Base-by-base conservation (phyloP, 2,888 invertebrate species). In the Andrena chrysosceles region DNA sequence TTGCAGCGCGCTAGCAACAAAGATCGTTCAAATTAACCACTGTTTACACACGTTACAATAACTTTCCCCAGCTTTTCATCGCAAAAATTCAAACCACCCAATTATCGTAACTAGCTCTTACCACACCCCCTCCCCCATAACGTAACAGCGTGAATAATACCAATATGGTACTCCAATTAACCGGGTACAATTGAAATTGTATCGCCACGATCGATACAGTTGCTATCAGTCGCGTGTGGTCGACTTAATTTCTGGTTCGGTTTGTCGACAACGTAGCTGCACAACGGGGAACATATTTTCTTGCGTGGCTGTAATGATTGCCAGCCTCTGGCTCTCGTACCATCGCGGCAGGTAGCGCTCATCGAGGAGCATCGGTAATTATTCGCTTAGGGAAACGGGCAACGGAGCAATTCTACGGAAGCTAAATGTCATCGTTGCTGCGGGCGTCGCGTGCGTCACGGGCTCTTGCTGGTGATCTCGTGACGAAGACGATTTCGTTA, bases 401-500 rank as follows among this genome's bases (percentile, higher is more conserved):
- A 63, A 69, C 62, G 6, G 16, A 49, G 49, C 66, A 35, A 59
- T 80, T 62, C 48, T 10, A n/a, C 60, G 26, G 64, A 20, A 48
- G 20, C 31, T 67, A 52, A 77, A 73, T 52, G 77, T 73, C 64
- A 52, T 66, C 26, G 29, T 49, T 74, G 62, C 73, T 16, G 33
- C 26, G 13, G n/a, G 54, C 52, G 31, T 71, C 60, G 62, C 73
- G 70, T 66, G 78, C 26, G 31, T 56, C 26, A 23, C 31, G 77
- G 10, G 20, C 31, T 6, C 26, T 2, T 26, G 35, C 42, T 16
- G 31, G 42, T 35, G 48, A 26, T 71, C 67, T 67, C 62, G 72
- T 77, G 72, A 81, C 77, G n/a, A 29, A 16, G 23, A 52, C 74
- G 54, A 54, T 69, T 72, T 64, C 54, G 54, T 48, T 29, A n/a